phyloP scores from a whole-genome alignment of 2,888 invertebrate genomes.

The Spilosoma lubricipeda region DNA sequence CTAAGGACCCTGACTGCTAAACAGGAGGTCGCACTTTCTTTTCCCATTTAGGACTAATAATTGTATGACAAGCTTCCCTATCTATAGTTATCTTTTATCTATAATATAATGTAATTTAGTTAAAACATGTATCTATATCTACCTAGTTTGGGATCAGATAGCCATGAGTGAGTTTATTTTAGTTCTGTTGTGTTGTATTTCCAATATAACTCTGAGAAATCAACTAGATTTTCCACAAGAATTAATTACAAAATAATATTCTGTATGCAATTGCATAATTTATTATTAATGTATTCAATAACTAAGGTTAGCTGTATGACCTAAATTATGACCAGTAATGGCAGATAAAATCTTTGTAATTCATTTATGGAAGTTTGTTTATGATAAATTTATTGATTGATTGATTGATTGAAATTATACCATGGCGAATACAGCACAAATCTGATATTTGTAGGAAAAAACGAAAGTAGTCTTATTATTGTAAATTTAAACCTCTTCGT shows the following conservation, averaged over 20 bases:
- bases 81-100: too few species aligned
- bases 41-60: too few species aligned
- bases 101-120: too few species aligned
- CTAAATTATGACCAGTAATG: conserved; percentile 34
- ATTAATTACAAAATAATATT: conserved; percentile 18
- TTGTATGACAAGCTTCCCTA: too few species aligned
- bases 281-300: conserved; percentile 47
- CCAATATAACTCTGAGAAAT: conserved; percentile 8
- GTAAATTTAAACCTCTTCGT: neutral
- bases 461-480: neutral
- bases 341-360: neutral
- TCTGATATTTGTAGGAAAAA: too few species aligned
- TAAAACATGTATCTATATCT: too few species aligned
- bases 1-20: too few species aligned
- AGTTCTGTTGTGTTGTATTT: neutral
- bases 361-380: neutral
- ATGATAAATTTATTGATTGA: neutral
- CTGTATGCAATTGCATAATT: conserved; percentile 33
- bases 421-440: neutral
- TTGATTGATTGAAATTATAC: too few species aligned
- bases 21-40: too few species aligned
- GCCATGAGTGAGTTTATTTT: too few species aligned
- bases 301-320: conserved; percentile 33
- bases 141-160: too few species aligned
- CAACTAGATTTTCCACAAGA: conserved; percentile 39